Conservation (phyloP, 2,797 vertebrate genomes). For the Galago senegalensis region DNA sequence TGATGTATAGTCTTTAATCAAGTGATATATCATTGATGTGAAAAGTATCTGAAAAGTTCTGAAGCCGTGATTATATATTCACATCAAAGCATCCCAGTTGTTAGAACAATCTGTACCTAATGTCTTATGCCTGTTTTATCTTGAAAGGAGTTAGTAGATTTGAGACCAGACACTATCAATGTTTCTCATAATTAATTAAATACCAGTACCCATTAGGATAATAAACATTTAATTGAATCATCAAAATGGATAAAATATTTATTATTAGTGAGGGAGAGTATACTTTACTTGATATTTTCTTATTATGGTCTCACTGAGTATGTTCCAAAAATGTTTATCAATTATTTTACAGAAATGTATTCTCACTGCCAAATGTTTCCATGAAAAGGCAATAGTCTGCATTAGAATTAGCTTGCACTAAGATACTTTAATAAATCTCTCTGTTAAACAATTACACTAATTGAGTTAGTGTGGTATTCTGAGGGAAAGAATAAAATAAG, state of each 20-base stretch:
- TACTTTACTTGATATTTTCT: conserved; percentile 18
- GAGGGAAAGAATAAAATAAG: conserved; percentile 37
- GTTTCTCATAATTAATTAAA: conserved; percentile 44
- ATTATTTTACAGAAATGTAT: neutral
- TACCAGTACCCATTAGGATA: neutral
- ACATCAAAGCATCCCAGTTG: neutral
- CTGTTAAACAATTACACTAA: conserved; percentile 3
- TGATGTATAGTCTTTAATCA: neutral
- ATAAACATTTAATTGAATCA: neutral
- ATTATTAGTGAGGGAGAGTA: neutral
- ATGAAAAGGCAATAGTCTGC: conserved; percentile 67
- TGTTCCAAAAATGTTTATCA: neutral
- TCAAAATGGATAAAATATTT: conserved; percentile 8
- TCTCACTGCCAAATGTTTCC: conserved; percentile 69
- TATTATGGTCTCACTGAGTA: neutral
- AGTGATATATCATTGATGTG: neutral
- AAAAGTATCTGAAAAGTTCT: conserved; percentile 24
- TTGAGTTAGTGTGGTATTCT: neutral
- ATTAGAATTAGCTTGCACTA: conserved; percentile 69
- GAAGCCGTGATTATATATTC: neutral
- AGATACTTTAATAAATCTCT: conserved; percentile 42
- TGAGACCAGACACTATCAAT: neutral
- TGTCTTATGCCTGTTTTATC: neutral
- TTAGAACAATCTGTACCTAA: neutral
- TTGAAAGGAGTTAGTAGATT: neutral